Evolutionary conservation across 2,888 invertebrate genomes (phyloP).

Genomic region (Diaphora mendica): DNA sequence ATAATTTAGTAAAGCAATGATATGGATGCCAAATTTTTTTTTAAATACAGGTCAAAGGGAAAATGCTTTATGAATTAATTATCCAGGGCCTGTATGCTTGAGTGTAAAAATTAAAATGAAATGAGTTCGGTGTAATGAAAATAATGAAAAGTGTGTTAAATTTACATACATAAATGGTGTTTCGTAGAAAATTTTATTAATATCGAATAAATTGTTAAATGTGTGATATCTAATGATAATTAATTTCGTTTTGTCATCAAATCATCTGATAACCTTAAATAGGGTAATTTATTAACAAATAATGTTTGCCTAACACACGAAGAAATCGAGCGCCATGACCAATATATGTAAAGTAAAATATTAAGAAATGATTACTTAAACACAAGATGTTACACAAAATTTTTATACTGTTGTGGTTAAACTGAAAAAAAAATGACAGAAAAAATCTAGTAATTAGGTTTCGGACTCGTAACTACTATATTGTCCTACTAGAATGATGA

Average conservation of each 20-base stretch:
- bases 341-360: not conserved
- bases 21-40: too few relatives aligned
- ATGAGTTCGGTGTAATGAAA: not conserved
- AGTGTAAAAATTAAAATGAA: not conserved
- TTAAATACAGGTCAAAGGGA: not conserved
- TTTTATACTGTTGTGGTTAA: not conserved
- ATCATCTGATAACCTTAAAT: not conserved
- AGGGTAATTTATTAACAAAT: not conserved
- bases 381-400: not conserved
- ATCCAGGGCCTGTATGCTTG: too few relatives aligned
- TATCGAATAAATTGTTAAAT: not conserved
- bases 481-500: not conserved
- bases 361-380: not conserved
- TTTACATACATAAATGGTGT: not conserved
- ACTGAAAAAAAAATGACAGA: not conserved
- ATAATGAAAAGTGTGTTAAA: not conserved
- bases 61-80: too few relatives aligned
- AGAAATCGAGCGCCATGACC: not conserved
- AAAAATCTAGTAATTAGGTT: not conserved
- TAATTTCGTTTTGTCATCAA: slow-evolving; percentile 4
- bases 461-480: too few relatives aligned
- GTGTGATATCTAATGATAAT: too few relatives aligned
- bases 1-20: too few relatives aligned
- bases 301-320: not conserved
- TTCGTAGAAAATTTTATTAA: not conserved